phyloP scores from a whole-genome alignment of 1,140 invertebrate species.

The Aphaenogaster rudis region DNA sequence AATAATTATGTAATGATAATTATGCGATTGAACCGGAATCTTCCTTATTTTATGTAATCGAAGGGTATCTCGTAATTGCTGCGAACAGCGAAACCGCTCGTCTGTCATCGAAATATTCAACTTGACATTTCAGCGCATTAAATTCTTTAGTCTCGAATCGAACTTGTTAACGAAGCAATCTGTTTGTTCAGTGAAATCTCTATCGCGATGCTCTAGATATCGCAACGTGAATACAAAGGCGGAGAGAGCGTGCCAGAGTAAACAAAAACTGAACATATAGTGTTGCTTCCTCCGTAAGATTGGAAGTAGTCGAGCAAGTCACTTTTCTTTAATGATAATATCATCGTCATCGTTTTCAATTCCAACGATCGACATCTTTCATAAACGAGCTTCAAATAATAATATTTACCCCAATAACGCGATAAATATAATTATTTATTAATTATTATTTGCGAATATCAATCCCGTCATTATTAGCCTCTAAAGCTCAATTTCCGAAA shows the following conservation, averaged over 20 bases:
- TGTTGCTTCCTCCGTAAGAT: slow-evolving; percentile 1
- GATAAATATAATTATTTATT: slow-evolving; percentile 1
- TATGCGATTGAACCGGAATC: background rate
- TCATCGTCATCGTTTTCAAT: background rate
- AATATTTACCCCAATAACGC: background rate
- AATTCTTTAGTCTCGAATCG: background rate
- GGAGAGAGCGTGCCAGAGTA: background rate
- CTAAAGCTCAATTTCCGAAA: slow-evolving; percentile 4
- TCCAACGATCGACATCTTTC: background rate
- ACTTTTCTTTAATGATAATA: background rate
- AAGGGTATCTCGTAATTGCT: background rate
- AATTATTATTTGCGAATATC: background rate
- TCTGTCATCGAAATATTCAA: background rate
- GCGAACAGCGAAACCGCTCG: background rate
- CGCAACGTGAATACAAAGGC: background rate
- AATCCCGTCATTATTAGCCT: background rate
- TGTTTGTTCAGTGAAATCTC: background rate
- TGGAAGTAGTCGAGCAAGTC: background rate
- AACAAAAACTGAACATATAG: background rate
- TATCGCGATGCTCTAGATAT: slow-evolving; percentile 6
- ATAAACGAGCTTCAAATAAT: background rate
- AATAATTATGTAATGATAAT: background rate
- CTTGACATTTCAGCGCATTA: background rate
- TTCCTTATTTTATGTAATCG: background rate
- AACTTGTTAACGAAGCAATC: slow-evolving; percentile 31